Evolutionary conservation across 2,888 invertebrate species (phyloP).

Genomic region (Syritta pipiens): DNA sequence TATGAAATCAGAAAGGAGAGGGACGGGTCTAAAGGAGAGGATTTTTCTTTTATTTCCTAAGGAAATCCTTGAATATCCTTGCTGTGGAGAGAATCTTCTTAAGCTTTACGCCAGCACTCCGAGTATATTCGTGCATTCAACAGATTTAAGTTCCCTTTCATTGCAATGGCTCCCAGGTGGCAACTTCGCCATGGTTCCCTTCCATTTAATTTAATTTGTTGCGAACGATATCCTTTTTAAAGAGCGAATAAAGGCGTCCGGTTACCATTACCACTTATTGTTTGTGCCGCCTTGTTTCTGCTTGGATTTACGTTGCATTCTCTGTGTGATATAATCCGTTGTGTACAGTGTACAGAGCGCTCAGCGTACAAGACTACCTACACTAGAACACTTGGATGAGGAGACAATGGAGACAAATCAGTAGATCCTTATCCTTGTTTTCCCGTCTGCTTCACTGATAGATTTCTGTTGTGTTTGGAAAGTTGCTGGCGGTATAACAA

Average conservation of each 20-base stretch:
- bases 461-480: conserved; percentile 9
- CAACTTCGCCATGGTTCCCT: conserved; percentile 1
- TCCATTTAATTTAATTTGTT: conserved; percentile 40
- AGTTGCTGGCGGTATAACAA: not conserved
- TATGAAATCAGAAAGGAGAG: not conserved
- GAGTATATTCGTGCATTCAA: not conserved
- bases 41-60: not conserved
- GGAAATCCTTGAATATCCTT: conserved; percentile 1
- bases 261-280: not conserved
- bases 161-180: conserved; percentile 8
- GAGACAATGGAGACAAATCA: conserved; percentile 27
- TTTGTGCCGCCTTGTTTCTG: conserved; percentile 1
- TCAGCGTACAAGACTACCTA: too few relatives aligned
- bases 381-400: conserved; percentile 13
- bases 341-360: conserved; percentile 5
- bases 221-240: conserved; percentile 21
- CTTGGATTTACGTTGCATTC: conserved; percentile 9
- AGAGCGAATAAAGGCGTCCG: conserved; percentile 3
- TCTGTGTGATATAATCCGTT: conserved; percentile 14
- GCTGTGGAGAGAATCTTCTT: not conserved
- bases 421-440: conserved; percentile 23
- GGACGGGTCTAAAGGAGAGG: too few relatives aligned
- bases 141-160: not conserved
- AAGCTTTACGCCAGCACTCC: too few relatives aligned
- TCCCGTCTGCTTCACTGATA: conserved; percentile 19